Evolutionary conservation across 2,888 invertebrate genomes (phyloP), one percentile per base, ranked within the genome.

Genomic region (Hirtodrosophila cameraria): DNA sequence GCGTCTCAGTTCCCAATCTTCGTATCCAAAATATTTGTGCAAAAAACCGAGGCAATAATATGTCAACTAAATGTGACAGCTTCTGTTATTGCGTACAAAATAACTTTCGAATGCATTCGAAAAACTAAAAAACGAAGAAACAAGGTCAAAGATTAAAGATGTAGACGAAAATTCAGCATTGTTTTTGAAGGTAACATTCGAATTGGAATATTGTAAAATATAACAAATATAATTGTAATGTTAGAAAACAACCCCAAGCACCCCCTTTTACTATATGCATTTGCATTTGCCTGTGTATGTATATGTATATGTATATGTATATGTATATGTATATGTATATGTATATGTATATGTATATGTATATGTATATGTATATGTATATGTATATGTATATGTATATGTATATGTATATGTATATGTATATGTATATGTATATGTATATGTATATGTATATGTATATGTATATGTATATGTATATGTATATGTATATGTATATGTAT

Each of bases 161-260:
- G 64, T 58, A 70, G 43, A 11, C 30, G n/a, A 12, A 63, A 36
- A 30, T 6, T 20, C 16, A 23, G 30, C 12, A 58, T 45, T 36
- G 12, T 30, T 20, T 15, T 39, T n/a, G n/a, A 43, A 69, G 66
- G 66, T 68, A 61, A 46, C 25, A 50, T 13, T 16, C 18, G 9
- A 9, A n/a, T 11, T 11, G 8, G 15, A 41, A 48, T 27, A 52
- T 20, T 39, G 13, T 53, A 12, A 31, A 52, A 28, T 35, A 25
- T 27, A 28, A 43, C 18, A 28, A 3, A 16, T n/a, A n/a, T n/a
- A n/a, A n/a, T n/a, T n/a, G n/a, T n/a, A 13, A 23, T 49, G 38
- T 41, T 13, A 20, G 23, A 59, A 58, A 59, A 45, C 59, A 46
- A 46, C 59, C 62, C 62, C 53, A 53, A 54, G 11, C 45, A 62